Conservation (phyloP, 2,888 invertebrate genomes). For the Cetonia aurata region DNA sequence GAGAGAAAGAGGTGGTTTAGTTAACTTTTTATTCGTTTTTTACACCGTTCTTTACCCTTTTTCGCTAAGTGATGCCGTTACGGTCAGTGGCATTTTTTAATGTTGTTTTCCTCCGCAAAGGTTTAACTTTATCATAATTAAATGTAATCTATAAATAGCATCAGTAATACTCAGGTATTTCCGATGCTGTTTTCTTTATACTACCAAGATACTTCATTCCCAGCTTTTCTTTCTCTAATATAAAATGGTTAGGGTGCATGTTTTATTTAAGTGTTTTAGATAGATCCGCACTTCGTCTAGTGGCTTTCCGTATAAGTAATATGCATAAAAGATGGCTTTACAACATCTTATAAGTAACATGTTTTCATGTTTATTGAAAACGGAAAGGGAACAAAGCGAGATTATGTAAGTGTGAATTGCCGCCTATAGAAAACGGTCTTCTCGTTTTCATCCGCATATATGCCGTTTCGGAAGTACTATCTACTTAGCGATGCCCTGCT, state of each 20-base stretch:
- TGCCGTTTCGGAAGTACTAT: constrained; percentile 25
- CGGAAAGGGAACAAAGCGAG: constrained; percentile 26
- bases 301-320: constrained; percentile 11
- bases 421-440: neutral
- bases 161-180: constrained; percentile 55
- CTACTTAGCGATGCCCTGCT: constrained; percentile 10
- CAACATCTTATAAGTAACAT: constrained; percentile 22
- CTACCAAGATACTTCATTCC: constrained; percentile 34
- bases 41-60: no score
- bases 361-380: constrained; percentile 37
- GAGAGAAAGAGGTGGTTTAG: no score
- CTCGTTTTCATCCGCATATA: neutral
- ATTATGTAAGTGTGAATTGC: constrained; percentile 33
- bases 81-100: constrained; percentile 58
- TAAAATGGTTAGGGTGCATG: constrained; percentile 2
- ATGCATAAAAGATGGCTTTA: constrained; percentile 27
- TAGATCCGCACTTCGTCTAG: constrained; percentile 1
- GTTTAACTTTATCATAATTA: constrained; percentile 56
- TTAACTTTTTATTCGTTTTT: no score
- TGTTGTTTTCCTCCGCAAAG: constrained; percentile 22
- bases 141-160: constrained; percentile 58
- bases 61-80: constrained; percentile 48
- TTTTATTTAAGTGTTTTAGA: neutral
- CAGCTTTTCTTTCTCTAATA: constrained; percentile 3
- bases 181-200: constrained; percentile 51